A percentile compares a stretch with the other conserved stretches of the same genome.
Conservation (phyloP, 2,888 invertebrate species). For the Patella pellucida region DNA sequence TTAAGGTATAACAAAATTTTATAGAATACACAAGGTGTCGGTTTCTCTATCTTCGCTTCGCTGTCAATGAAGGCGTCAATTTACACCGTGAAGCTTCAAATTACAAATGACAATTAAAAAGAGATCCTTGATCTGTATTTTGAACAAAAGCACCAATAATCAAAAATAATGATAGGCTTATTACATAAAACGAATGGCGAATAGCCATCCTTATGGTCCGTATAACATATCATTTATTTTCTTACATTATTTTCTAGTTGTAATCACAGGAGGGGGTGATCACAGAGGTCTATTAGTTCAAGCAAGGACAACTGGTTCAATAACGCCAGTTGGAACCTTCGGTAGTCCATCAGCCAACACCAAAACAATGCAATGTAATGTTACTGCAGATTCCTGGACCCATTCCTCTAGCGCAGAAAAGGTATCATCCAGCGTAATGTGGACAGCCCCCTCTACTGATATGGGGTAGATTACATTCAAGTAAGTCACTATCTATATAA, state of each 20-base stretch:
- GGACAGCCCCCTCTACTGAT: not conserved
- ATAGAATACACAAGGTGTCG: too few species aligned
- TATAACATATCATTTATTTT: too few species aligned
- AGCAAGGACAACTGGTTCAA: not conserved
- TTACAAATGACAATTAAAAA: too few species aligned
- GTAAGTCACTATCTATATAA: not conserved
- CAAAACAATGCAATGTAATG: not conserved
- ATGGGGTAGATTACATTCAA: not conserved
- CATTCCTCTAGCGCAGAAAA: not conserved
- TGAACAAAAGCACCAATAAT: too few species aligned
- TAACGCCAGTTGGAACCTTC: not conserved
- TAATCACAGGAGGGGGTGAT: not conserved
- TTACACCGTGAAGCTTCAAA: too few species aligned
- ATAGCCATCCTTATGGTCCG: too few species aligned
- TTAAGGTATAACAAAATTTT: too few species aligned
- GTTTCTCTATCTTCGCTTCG: too few species aligned
- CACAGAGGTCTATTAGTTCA: not conserved
- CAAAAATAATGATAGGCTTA: too few species aligned
- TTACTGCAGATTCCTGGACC: constrained; percentile 4
- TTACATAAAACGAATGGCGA: too few species aligned
- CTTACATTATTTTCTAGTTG: not conserved
- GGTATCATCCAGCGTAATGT: not conserved
- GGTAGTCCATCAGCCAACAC: not conserved
- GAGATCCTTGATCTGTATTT: too few species aligned
- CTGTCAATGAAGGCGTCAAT: too few species aligned